Conservation (phyloP, 1,140 invertebrate genomes). For the Trichomalopsis sarcophagae region DNA sequence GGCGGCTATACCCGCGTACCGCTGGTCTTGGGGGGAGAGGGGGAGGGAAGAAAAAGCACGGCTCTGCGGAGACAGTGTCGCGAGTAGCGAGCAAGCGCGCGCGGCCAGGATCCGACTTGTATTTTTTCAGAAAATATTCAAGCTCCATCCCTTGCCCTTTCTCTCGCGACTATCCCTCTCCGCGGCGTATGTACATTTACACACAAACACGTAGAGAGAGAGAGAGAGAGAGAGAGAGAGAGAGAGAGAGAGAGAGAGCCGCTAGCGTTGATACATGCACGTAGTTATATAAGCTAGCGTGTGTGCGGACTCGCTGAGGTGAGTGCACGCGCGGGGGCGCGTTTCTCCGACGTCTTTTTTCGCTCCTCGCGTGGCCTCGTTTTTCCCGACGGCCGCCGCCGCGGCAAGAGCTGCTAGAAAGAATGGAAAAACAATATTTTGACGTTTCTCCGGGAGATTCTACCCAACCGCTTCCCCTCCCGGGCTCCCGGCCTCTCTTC, state of each 20-base stretch:
- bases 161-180: background rate
- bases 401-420: slow-evolving; percentile 59
- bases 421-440: slow-evolving; percentile 76
- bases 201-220: background rate
- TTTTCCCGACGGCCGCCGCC: slow-evolving; percentile 3
- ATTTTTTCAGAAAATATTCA: slow-evolving; percentile 73
- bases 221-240: too few species aligned
- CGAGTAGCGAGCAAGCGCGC: background rate
- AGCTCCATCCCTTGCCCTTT: slow-evolving; percentile 60
- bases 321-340: background rate
- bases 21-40: slow-evolving; percentile 39
- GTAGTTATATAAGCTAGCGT: too few species aligned
- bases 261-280: too few species aligned
- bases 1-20: slow-evolving; percentile 25
- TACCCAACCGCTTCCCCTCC: background rate
- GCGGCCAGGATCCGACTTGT: slow-evolving; percentile 52
- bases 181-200: background rate
- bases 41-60: slow-evolving; percentile 64
- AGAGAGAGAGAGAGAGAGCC: too few species aligned
- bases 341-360: background rate
- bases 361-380: slow-evolving; percentile 5
- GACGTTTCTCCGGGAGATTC: slow-evolving; percentile 59
- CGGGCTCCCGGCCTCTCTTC: too few species aligned
- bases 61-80: slow-evolving; percentile 38
- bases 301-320: too few species aligned